Evolutionary conservation across 2,888 invertebrate species (phyloP), one percentile per base, ranked within the genome.

Genomic region (Notocelia uddmanniana): DNA sequence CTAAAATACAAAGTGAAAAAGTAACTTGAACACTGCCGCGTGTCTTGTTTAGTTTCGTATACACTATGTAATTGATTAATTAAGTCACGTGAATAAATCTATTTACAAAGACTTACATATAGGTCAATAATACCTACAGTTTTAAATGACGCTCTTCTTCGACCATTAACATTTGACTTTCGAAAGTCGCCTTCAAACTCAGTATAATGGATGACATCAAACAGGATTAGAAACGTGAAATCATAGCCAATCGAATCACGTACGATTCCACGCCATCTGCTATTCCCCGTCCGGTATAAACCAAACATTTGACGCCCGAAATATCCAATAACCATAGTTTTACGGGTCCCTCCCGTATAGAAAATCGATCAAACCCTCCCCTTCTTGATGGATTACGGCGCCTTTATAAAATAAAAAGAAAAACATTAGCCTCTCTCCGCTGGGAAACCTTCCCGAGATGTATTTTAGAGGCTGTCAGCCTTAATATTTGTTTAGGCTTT

Each of bases 281-380:
- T 82, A 76, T 81, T 75, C 80, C 73, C 73, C 78, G 77, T 78
- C 81, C 77, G 80, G 83, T 79, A 82, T 83, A 85, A 85, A 83
- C 81, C 84, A 83, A 87, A 85, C 84, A 85, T 85, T 84, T 83
- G 83, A 80, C 79, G 82, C 82, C 83, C 82, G 81, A 89, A 91
- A 89, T 87, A 89, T 89, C 90, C 88, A 90, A 92, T 92, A 91
- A 88, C 89, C 88, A 91, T 92, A 93, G 92, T 93, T 92, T 91
- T 83, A 86, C 85, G 83, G 83, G 85, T 80, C 83, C 84, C 85
- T 83, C 82, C 79, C 78, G 82, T 82, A 86, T 85, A 83, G 84
- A 85, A 89, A 88, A 92, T 91, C 91, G 91, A 92, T 91, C 86
- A 85, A 76, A 75, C 77, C 80, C 81, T 80, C 78, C 81, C 80